Base-by-base conservation (phyloP, 2,888 invertebrate species). In the Sminthurides aquaticus region DNA sequence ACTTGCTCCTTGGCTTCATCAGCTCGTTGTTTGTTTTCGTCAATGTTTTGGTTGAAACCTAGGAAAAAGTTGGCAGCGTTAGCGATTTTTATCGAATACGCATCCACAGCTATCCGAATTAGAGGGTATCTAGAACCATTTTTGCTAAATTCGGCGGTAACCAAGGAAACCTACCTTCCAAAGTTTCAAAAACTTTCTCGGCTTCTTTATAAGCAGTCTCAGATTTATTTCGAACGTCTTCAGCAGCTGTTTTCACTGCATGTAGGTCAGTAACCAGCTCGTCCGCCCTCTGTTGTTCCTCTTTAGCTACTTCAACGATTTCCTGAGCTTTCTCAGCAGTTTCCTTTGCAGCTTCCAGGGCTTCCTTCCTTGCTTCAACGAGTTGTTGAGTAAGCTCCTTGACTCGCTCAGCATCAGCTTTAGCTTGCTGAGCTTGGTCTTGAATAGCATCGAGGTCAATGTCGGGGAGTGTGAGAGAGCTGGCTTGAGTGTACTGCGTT, bases 31-130 rank as follows among this genome's bases (percentile, higher is more conserved):
- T 90, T 88, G 66, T 91, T 94, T 70, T 87, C 87, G 71, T 90
- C 86, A 0, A 96, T 93, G 79, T 91, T 87, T 65, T 88, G 85
- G 78, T 95, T 92, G 81, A 97, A 98, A 77, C 88, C 90, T 89
- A 76, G 60, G 75, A 68, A 49, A 63, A n/a, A n/a, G n/a, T n/a
- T n/a, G n/a, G n/a, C n/a, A n/a, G n/a, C n/a, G n/a, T n/a, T n/a
- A n/a, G n/a, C n/a, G n/a, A 72, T 54, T 43, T 43, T 43, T 43
- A 11, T 11, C 8, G 18, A 43, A 11, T 43, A 18, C 8, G 8
- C 43, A 43, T 8, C 43, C 18, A 8, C 18, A 43, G 43, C 18
- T 43, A 11, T 18, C 8, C 18, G 43, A 43, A 11, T 43, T 18
- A 43, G 43, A 43, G 43, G n/a, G n/a, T n/a, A n/a, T n/a, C n/a